phyloP scores from a whole-genome alignment of 2,797 vertebrate genomes.

The Sibirionetta formosa region DNA sequence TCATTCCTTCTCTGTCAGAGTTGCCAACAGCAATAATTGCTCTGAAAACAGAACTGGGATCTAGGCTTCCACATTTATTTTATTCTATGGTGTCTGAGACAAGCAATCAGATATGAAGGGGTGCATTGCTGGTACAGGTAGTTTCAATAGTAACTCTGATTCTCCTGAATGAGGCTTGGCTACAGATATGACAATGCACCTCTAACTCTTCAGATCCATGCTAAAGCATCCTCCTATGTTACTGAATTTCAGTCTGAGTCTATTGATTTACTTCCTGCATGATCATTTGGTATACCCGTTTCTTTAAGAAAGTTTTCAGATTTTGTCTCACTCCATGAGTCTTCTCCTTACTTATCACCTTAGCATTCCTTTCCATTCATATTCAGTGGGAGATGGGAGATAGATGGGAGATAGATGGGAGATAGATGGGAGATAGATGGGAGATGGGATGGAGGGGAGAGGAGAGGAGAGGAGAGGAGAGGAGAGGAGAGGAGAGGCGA shows the following conservation, averaged over 20 bases:
- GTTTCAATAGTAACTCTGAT: not conserved
- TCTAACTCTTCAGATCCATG: not conserved
- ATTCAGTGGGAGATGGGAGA: not conserved
- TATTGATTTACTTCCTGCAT: not conserved
- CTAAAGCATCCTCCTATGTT: not conserved
- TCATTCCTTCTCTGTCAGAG: conserved; percentile 54
- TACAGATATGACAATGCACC: not conserved
- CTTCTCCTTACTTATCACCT: not conserved
- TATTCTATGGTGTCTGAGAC: not conserved
- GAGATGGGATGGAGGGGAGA: too few species aligned
- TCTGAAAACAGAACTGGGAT: conserved; percentile 32
- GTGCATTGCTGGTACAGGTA: not conserved
- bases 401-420: not conserved
- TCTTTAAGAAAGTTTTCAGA: not conserved
- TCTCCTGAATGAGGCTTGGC: not conserved
- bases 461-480: too few species aligned
- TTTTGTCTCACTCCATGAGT: not conserved
- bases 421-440: not conserved
- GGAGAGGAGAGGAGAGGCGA: too few species aligned
- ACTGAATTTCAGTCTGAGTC: not conserved
- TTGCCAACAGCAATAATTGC: conserved; percentile 21
- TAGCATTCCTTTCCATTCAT: not conserved
- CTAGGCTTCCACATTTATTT: conserved; percentile 13
- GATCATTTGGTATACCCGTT: not conserved
- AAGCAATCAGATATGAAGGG: not conserved